phyloP scores from a whole-genome alignment of 2,113 vertebrate genomes.

The Rhombomys opimus region DNA sequence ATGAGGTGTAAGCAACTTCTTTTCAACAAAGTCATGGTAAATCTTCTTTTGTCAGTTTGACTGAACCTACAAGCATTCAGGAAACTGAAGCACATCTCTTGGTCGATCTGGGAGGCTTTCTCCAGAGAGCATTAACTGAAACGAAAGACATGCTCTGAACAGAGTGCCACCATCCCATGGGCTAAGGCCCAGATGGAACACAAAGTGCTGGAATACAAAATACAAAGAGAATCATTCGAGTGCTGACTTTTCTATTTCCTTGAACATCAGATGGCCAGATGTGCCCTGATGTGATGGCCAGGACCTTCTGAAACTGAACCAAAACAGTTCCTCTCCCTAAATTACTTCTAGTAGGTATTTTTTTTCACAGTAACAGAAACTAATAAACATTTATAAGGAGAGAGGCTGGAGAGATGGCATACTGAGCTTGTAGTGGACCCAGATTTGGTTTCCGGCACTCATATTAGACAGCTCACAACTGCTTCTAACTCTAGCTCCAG shows the following conservation, averaged over 20 bases:
- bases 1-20: neutral
- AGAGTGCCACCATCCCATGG: neutral
- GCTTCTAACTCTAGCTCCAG: too few species aligned
- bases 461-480: neutral
- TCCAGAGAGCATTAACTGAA: neutral
- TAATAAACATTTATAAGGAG: neutral
- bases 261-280: neutral
- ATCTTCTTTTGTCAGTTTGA: neutral
- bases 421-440: neutral
- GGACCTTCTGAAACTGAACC: neutral
- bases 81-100: neutral
- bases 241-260: neutral
- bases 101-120: neutral
- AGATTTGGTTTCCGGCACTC: neutral
- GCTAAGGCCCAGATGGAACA: neutral
- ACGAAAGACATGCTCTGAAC: neutral
- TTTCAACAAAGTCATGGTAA: neutral
- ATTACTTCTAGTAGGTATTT: neutral
- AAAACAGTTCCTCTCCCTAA: neutral
- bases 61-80: neutral
- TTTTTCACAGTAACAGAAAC: neutral
- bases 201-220: neutral
- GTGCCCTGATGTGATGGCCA: neutral
- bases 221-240: neutral
- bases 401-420: too few species aligned